Base-by-base conservation (phyloP, 2,888 invertebrate species). In the Scaptomyza tumidula region DNA sequence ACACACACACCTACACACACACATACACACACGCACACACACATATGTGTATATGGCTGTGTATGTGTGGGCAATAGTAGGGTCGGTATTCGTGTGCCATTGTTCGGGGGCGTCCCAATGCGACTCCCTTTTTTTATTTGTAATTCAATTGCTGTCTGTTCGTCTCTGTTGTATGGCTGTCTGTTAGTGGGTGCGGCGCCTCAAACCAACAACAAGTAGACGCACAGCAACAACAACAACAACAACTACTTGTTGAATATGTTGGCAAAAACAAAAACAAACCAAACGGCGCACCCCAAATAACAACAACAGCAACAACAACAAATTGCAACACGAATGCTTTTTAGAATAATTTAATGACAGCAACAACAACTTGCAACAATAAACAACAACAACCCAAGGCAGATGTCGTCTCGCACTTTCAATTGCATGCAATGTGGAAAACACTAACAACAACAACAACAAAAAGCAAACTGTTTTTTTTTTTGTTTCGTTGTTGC, bases 381-480 rank as follows among this genome's bases (percentile, higher is more conserved):
- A 60, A 9, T 46, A 63, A 61, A 10, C 48, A 64, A 35, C 52
- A 29, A 13, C 55, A 27, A 39, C 43, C 19, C 52, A 58, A 50
- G 63, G 48, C 63, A 66, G 64, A 56, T 70, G 61, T 63, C 52
- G 73, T 44, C 78, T 72, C 70, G 69, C 86, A 86, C 86, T 83
- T 83, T 86, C 86, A 82, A 83, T 78, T 82, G 66, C 73, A 57
- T 61, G 74, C 59, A 71, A 71, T 59, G 46, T 59, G 46, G 39
- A 53, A 43, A 70, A 70, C 16, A 24, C 24, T 5, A 24, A 54
- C 35, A 50, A 31, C 44, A 48, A 44, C 49, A 61, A 57, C 68
- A 61, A 64, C 39, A 48, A 48, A 45, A 57, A 16, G 54, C 64
- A 56, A 64, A 48, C 52, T 44, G 44, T 53, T 52, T 37, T 46